Evolutionary conservation across 2,113 vertebrate genomes (phyloP), one percentile per base, ranked within the genome.

Genomic region (Ranitomeya variabilis): DNA sequence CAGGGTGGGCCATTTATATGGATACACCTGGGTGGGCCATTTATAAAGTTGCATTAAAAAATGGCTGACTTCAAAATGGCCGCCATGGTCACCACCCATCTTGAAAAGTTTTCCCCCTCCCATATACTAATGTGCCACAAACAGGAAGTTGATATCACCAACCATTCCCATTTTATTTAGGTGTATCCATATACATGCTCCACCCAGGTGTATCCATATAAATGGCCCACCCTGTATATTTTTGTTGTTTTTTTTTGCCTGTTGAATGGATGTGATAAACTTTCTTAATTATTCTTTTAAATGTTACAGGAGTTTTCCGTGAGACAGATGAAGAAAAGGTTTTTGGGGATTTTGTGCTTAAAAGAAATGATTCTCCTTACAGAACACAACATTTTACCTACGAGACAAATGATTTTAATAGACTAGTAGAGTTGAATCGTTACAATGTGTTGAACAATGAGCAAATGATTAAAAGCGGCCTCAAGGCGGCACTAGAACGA

Each of bases 391-490:
- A 94, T 45, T 95, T 96, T 83, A 96, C 95, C 52, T 94, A 93
- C 67, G 89, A 94, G 62, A 90, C 92, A 0, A 2, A 91, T 0
- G 91, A 95, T 59, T 96, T 95, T 86, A 91, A 91, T 31, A 91
- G 89, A 16, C 86, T 96, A 18, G 92, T 96, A 87, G 92, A 92
- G 60, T 86, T 96, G 91, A 94, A 91, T 83, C 64, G 89, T 57
- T 96, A 96, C 91, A 95, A 95, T 0, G 91, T 96, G 69, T 88
- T 96, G 13, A 96, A 95, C 90, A 96, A 90, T 3, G 90, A 64
- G 11, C 91, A 94, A 10, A 26, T 55, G 0, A 67, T 96, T 85
- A 89, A 89, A 78, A 87, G 37, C 11, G 90, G 90, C 7, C 89
- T 96, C 0, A 85, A 13, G 64, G 85, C 94, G 89, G 95, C 93